Base-by-base conservation (phyloP, 2,797 vertebrate species). In the Xiphorhynchus erythropygius region DNA sequence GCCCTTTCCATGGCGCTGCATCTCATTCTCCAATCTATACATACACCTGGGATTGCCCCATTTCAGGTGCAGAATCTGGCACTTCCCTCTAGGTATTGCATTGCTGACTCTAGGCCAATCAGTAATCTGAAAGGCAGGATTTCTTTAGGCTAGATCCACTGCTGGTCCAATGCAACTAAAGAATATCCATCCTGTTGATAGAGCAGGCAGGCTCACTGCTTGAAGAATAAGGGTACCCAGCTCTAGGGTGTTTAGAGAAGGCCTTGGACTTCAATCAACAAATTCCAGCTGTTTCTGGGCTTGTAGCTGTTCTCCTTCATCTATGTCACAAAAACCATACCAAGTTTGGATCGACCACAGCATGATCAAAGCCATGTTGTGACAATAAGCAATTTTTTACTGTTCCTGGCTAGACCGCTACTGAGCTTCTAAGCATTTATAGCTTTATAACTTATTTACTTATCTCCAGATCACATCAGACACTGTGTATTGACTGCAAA, bases 141-240 rank as follows among this genome's bases (percentile, higher is more conserved):
- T 71, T 69, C 39, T 44, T 79, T 63, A 60, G 32, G 41, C 15
- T 77, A 44, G 50, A 35, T 27, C 37, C 18, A 18, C 24, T 44
- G 56, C 23, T 21, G 7, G 13, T 18, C 27, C 13, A 52, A 50
- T 0, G 1, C 7, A 65, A 23, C n/a, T 27, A 27, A 27, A 35
- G 28, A 59, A 30, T 39, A 56, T 30, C 21, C 27, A 59, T 41
- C 16, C 18, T 0, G 0, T 60, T 41, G 52, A 41, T 1, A 18
- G 30, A 65, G 37, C 27, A 50, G 52, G 11, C 33, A 84, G 56
- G 28, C 10, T 10, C 13, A 16, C 17, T 35, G 15, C 35, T 56
- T 39, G 30, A 74, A 37, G 65, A 55, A 64, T 23, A 60, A n/a
- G 37, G 33, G 9, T 30, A 52, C 8, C 2, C 15, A 44, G 30